Conservation (phyloP, 1,140 invertebrate genomes). For the Teleogryllus occipitalis region DNA sequence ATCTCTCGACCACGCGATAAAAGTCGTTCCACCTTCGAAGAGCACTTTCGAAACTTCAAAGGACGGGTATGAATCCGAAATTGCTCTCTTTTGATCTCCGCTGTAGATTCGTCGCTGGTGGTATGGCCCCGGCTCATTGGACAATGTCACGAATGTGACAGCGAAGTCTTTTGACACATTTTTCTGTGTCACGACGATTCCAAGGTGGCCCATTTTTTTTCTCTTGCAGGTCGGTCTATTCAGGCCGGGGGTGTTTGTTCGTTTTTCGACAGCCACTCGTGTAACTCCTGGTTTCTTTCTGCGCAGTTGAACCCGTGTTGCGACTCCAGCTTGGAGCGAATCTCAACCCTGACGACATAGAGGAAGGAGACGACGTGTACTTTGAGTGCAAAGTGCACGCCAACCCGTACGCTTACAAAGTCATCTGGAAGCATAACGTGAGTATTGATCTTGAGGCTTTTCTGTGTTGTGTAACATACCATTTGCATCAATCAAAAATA, state of each 20-base stretch:
- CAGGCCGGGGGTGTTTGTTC: too few relatives aligned
- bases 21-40: not conserved
- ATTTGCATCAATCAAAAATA: too few relatives aligned
- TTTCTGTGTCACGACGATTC: too few relatives aligned
- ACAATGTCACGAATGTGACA: too few relatives aligned
- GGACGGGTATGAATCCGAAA: not conserved
- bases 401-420: conserved; percentile 78
- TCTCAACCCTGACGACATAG: conserved; percentile 78
- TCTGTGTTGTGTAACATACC: too few relatives aligned
- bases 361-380: conserved; percentile 84
- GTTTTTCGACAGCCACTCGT: too few relatives aligned
- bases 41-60: not conserved
- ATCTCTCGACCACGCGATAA: not conserved
- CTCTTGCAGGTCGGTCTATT: too few relatives aligned
- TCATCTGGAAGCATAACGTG: conserved; percentile 86
- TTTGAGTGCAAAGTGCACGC: conserved; percentile 80
- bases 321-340: conserved; percentile 57
- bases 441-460: conserved; percentile 37
- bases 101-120: not conserved
- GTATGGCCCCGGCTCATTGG: too few relatives aligned
- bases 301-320: conserved; percentile 18
- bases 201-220: too few relatives aligned
- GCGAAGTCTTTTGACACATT: too few relatives aligned
- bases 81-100: not conserved
- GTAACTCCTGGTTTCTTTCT: not conserved